phyloP scores from a whole-genome alignment of 2,888 invertebrate genomes.

The Elegia similella region DNA sequence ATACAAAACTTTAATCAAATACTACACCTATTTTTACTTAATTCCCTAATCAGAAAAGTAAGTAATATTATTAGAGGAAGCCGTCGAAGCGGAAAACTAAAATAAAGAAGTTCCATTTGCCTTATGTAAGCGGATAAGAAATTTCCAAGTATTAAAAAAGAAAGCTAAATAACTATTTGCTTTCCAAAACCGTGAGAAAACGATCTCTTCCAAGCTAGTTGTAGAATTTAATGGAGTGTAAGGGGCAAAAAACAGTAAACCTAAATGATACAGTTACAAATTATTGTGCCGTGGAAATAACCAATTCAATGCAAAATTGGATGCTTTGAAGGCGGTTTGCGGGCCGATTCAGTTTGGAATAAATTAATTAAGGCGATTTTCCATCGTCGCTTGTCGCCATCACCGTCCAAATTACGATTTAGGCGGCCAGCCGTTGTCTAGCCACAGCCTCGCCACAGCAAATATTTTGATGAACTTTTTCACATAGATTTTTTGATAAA shows the following conservation, averaged over 20 bases:
- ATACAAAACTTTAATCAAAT: slow-evolving; percentile 18
- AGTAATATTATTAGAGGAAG: slow-evolving; percentile 21
- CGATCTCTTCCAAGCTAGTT: slow-evolving; percentile 45
- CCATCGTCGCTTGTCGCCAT: slow-evolving; percentile 54
- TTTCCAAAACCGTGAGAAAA: slow-evolving; percentile 73
- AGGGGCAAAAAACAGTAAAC: slow-evolving; percentile 63
- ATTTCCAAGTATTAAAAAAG: slow-evolving; percentile 54
- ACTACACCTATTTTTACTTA: slow-evolving; percentile 13
- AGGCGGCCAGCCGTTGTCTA: slow-evolving; percentile 49
- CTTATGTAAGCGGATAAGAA: slow-evolving; percentile 33
- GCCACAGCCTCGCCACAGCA: slow-evolving; percentile 18
- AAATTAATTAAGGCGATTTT: slow-evolving; percentile 77
- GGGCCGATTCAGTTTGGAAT: slow-evolving; percentile 72
- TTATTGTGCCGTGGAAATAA: slow-evolving; percentile 79
- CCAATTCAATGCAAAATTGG: slow-evolving; percentile 76
- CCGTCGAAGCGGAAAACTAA: slow-evolving; percentile 32
- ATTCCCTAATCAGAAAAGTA: slow-evolving; percentile 25
- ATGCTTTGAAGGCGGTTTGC: slow-evolving; percentile 66
- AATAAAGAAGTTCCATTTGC: slow-evolving; percentile 28
- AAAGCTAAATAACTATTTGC: slow-evolving; percentile 62
- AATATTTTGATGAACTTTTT: slow-evolving; percentile 28
- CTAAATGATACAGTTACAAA: slow-evolving; percentile 71
- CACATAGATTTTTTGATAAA: background rate
- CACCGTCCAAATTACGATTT: slow-evolving; percentile 72
- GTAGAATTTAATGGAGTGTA: slow-evolving; percentile 41